phyloP scores from a whole-genome alignment of 2,888 invertebrate genomes.

The Scaptomyza polygonia region DNA sequence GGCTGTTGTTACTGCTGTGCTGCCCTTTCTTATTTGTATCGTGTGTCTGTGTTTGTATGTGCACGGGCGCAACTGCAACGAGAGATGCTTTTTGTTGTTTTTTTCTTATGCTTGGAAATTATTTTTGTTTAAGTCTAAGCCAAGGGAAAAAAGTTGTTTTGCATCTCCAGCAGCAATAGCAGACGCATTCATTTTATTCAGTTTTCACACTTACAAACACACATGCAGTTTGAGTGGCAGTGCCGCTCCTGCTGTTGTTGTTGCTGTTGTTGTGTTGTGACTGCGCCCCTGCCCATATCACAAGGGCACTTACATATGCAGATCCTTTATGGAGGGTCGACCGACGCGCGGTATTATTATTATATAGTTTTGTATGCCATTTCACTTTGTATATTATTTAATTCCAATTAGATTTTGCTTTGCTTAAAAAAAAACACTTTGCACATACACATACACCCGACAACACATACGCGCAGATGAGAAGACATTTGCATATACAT shows the following conservation, averaged over 20 bases:
- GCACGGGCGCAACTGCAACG: constrained; percentile 40
- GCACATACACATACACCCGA: constrained; percentile 61
- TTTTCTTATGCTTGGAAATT: constrained; percentile 4
- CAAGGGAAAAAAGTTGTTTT: constrained; percentile 66
- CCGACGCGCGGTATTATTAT: constrained; percentile 50
- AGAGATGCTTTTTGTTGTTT: constrained; percentile 23
- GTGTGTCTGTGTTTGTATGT: constrained; percentile 22
- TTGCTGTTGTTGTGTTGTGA: constrained; percentile 52
- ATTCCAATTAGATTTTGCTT: constrained; percentile 70
- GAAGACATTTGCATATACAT: constrained; percentile 63
- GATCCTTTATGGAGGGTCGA: constrained; percentile 51
- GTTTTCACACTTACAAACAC: constrained; percentile 49
- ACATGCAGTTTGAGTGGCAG: constrained; percentile 55
- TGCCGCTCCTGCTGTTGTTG: constrained; percentile 59
- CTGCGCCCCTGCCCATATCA: constrained; percentile 44
- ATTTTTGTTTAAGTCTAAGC: constrained; percentile 42
- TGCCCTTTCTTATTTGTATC: constrained; percentile 51
- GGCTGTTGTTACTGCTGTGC: constrained; percentile 40
- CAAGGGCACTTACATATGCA: constrained; percentile 59
- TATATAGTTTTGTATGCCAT: constrained; percentile 50
- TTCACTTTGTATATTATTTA: constrained; percentile 54
- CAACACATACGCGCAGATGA: constrained; percentile 64
- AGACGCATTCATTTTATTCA: constrained; percentile 70
- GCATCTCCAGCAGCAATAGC: constrained; percentile 55
- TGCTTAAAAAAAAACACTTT: constrained; percentile 62